Evolutionary conservation across 1,140 invertebrate species (phyloP), one percentile per base, ranked within the genome.

Genomic region (Caenorhabditis inopinata): DNA sequence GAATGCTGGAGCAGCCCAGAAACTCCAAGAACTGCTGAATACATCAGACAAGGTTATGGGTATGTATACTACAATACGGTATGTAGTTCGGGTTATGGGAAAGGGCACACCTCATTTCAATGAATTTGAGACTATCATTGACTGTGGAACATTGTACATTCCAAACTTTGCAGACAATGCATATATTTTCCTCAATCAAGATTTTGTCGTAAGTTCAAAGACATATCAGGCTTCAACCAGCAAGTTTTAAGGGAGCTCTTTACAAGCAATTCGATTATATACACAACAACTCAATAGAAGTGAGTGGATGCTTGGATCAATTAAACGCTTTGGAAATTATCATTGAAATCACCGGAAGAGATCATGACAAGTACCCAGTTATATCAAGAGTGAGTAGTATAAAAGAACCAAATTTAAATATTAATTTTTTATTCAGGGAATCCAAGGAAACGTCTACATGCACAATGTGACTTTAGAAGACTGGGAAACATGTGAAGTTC

Each of bases 221-320:
- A n/a, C n/a, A n/a, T n/a, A n/a, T n/a, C n/a, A n/a, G n/a, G n/a
- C n/a, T n/a, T n/a, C n/a, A n/a, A n/a, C n/a, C n/a, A n/a, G n/a
- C n/a, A n/a, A n/a, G n/a, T n/a, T n/a, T n/a, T n/a, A n/a, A 68
- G 58, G 58, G 58, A 21, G 58, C 58, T 0, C 32, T 68, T 5
- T 68, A 68, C n/a, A 68, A 68, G 23, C 58, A 68, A 68, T 68
- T 68, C n/a, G n/a, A 21, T n/a, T 23, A 29, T 38, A 68, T 68
- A 38, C 58, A 68, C 58, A 68, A 68, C 12, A 68, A 68, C 25
- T 38, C 58, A 0, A 68, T 68, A 16, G 58, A 68, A 21, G 58
- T 68, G n/a, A 29, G 38, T 38, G 58, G 58, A 3, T 68, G 58
- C n/a, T 68, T 68, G 58, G 32, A 68, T 38, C 58, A 68, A 18